Base-by-base conservation (phyloP, 2,888 invertebrate species). In the Tiphia femorata region DNA sequence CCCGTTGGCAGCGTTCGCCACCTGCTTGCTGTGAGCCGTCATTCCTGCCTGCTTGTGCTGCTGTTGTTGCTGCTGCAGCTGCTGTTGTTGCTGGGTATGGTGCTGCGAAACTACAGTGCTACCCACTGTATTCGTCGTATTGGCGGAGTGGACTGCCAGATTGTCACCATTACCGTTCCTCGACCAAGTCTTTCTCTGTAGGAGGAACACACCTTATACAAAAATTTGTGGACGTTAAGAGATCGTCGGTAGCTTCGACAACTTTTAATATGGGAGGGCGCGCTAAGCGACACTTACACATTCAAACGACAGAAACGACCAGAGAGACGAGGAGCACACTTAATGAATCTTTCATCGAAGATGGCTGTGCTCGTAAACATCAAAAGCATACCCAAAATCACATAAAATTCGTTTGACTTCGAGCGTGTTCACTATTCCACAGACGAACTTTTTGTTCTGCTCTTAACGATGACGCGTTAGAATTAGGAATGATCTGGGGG, bases 11-110 rank as follows among this genome's bases (percentile, higher is more conserved):
- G 88, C 89, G 84, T 93, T 94, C 86, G 91, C 90, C 86, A 91
- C 89, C 86, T 91, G 91, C 86, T 91, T 92, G 87, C 91, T 90
- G 87, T 91, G 91, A 83, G 92, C 90, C 88, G 92, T 91, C 90
- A 92, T 92, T 86, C 89, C 88, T 81, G 85, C 65, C 75, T 84
- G 86, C 77, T 85, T 78, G 85, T 85, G 84, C 83, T 78, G 77
- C 61, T 75, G 77, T 48, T 75, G 79, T 84, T 83, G 82, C 82
- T 81, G 80, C 75, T 79, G 80, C 81, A 81, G 83, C 78, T 83
- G 84, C 52, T 72, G 76, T 58, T 74, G 78, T 53, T 77, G 79
- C 61, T 80, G 81, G 48, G 67, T 79, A 73, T 77, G 81, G 62
- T 78, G 80, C 62, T 81, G 84, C 58, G 78, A 73, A 49, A 75